Conservation (phyloP, 2,888 invertebrate genomes). For the Lithophane leautieri region DNA sequence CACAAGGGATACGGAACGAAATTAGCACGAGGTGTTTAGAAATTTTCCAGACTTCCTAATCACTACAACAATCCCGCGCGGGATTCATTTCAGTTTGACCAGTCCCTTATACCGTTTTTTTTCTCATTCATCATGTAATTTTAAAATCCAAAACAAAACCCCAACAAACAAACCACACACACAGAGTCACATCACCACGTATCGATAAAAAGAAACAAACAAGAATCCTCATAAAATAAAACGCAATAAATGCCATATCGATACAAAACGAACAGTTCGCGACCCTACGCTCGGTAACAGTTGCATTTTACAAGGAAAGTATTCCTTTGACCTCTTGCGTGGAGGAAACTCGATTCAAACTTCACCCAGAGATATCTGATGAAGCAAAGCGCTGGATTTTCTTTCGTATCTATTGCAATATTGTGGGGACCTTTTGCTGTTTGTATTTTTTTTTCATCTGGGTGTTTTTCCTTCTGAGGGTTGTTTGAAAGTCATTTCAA, state of each 20-base stretch:
- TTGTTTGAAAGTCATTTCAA: conserved; percentile 6
- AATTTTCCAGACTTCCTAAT: background rate
- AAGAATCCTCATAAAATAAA: conserved; percentile 56
- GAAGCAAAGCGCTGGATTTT: conserved; percentile 75
- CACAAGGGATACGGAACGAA: background rate
- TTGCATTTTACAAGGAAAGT: conserved; percentile 64
- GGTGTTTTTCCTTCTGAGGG: background rate
- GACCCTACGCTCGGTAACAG: conserved; percentile 60
- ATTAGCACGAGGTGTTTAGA: background rate
- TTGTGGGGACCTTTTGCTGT: conserved; percentile 44
- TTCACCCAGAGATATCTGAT: conserved; percentile 76
- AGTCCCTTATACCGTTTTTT: background rate
- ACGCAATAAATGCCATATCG: conserved; percentile 58
- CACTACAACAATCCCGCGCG: too few species aligned
- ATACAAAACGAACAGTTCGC: conserved; percentile 57
- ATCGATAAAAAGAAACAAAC: conserved; percentile 44
- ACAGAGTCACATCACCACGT: conserved; percentile 19
- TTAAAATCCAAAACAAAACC: background rate
- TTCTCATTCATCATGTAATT: background rate
- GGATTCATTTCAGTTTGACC: too few species aligned
- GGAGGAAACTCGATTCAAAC: conserved; percentile 79
- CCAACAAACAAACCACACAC: background rate
- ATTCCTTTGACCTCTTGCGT: conserved; percentile 71
- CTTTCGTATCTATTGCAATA: conserved; percentile 71
- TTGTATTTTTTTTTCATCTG: conserved; percentile 4